Evolutionary conservation across 2,797 vertebrate genomes (phyloP), one percentile per base, ranked within the genome.

Genomic region (Synanceia verrucosa): DNA sequence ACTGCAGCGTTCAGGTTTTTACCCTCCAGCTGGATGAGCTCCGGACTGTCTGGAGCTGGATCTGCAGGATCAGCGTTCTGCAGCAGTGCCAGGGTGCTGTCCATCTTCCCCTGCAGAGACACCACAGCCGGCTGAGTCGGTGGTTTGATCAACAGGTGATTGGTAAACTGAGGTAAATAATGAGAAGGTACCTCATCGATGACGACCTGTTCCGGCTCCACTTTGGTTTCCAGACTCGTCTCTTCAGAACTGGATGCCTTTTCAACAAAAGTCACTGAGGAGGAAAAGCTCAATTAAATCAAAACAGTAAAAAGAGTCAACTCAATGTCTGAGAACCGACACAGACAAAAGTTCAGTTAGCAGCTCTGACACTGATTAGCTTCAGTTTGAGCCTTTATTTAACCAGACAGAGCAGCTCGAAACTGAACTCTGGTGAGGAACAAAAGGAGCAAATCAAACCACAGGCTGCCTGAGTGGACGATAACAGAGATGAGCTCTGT

Each of bases 1-100:
- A 68, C 24, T 65, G 18, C 8, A 43, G 72, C 34, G 21, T 55
- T 55, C 44, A 31, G 21, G 47, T 68, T 76, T 6, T 43, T 96
- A 99, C 98, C 97, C 94, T 99, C 98, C 68, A 98, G 93, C 26
- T 96, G 95, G 71, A 97, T 83, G 21, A 99, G 95, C 52, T 97
- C 96, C 12, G 86, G 50, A 21, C 94, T 92, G 74, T 99, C 97
- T 0, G 96, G 96, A 61, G 94, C 88, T 4, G 94, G 76, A 85
- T 97, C 94, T 2, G 96, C 95, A 36, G 97, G 98, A 88, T 99
- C 96, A 77, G 96, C 95, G 67, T 96, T 98, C 92, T 96, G 97
- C 24, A 99, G 95, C 18, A 97, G 89, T 29, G 95, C 94, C 82
- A 99, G 87, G 0, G 96, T 91, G 88, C 93, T 94, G 92, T 99